A percentile compares a stretch with the other conserved stretches of the same genome.
Evolutionary conservation across 2,797 vertebrate species (phyloP).

Genomic region (Rallus crepitans): DNA sequence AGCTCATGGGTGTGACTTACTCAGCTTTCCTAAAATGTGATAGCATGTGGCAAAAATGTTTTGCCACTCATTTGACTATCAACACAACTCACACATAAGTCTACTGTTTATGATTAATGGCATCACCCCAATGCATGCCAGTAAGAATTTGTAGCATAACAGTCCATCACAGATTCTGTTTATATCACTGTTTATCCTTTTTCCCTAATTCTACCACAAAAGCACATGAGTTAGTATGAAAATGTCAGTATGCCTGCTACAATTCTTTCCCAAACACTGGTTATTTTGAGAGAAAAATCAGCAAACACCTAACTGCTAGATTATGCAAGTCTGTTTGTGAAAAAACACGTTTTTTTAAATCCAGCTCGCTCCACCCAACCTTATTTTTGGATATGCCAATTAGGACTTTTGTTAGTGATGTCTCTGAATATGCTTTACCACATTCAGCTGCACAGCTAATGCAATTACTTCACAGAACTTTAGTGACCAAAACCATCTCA

Average conservation of each 20-base stretch:
- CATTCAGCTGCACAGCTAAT: neutral
- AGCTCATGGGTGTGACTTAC: neutral
- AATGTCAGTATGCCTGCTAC: neutral
- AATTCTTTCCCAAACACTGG: neutral
- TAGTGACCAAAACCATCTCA: neutral
- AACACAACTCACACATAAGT: neutral
- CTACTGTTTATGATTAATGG: neutral
- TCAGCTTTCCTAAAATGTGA: neutral
- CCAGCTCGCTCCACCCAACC: neutral
- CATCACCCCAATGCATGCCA: neutral
- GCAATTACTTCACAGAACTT: neutral
- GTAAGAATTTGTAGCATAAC: neutral
- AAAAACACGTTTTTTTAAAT: neutral
- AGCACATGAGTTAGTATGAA: neutral
- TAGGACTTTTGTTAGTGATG: neutral
- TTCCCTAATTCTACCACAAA: neutral
- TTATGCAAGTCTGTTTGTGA: neutral
- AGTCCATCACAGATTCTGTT: neutral
- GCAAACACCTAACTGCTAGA: neutral
- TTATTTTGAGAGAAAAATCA: slow-evolving; percentile 10
- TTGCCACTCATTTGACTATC: neutral
- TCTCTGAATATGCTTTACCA: neutral
- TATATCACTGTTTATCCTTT: neutral
- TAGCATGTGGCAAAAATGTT: neutral
- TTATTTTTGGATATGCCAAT: neutral